Base-by-base conservation (phyloP, 2,797 vertebrate genomes). In the Anableps anableps region DNA sequence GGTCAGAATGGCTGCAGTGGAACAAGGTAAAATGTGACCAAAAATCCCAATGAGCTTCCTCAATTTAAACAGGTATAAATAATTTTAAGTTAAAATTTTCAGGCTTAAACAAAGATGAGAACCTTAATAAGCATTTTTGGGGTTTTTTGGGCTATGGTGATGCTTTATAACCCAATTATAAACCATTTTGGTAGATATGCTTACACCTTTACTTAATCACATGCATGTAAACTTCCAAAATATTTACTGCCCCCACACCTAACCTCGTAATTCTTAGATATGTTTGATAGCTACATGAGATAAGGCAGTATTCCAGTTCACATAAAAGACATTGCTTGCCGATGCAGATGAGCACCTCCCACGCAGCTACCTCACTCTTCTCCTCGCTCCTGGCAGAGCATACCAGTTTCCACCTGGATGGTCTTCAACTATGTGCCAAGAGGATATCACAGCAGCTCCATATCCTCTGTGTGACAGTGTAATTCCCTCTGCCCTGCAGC, bases 401-500 rank as follows among this genome's bases (percentile, higher is more conserved):
- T 92, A 94, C 92, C 92, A 91, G 93, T 95, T 96, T 95, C 93
- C 94, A 96, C 95, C 96, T 99, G 97, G 97, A 98, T 88, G 94
- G 90, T 91, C 96, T 97, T 98, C 97, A 98, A 98, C 95, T 97
- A 97, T 97, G 96, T 97, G 97, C 97, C 96, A 97, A 95, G 93
- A 95, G 93, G 91, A 97, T 97, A 97, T 95, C 97, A 97, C 94
- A 95, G 96, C 95, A 96, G 93, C 94, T 97, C 96, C 96, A 97
- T 96, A 97, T 97, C 96, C 97, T 96, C 94, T 93, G 91, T 93
- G 96, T 96, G 97, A 97, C 97, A 97, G 96, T 96, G 96, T 97
- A 97, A 98, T 98, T 98, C 97, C 96, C 96, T 96, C 93, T 96
- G 96, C 97, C 98, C 97, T 92, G 91, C 95, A 94, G 98, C 97